A percentile compares a stretch with the other conserved stretches of the same genome.
Conservation (phyloP, 2,797 vertebrate species). For the Uromys caudimaculatus region DNA sequence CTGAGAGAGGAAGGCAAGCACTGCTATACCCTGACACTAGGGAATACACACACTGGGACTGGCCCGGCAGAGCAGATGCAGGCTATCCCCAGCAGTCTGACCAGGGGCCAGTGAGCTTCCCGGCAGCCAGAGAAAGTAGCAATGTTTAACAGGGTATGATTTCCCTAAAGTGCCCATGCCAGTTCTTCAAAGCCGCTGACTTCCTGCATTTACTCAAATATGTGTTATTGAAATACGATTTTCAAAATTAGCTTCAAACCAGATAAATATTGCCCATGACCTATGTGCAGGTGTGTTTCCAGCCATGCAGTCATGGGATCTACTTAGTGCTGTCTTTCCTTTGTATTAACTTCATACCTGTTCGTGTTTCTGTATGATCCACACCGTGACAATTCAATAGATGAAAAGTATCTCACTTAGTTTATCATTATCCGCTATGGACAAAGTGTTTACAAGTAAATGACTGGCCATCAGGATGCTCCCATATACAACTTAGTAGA, state of each 20-base stretch:
- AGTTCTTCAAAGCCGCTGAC: not conserved
- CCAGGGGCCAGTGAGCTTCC: not conserved
- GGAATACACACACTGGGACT: not conserved
- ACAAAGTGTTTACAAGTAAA: not conserved
- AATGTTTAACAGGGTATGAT: no score
- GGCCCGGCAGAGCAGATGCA: not conserved
- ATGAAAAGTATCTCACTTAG: not conserved
- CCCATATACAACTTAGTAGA: not conserved
- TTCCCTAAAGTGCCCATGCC: not conserved
- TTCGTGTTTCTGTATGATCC: not conserved
- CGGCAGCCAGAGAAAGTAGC: not conserved
- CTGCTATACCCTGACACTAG: not conserved
- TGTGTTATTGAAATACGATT: not conserved
- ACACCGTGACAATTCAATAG: not conserved
- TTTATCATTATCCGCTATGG: not conserved
- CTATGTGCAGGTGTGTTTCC: not conserved
- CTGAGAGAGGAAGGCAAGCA: not conserved
- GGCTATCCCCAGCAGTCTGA: rapidly evolving
- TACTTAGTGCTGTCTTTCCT: not conserved
- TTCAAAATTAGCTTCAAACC: not conserved
- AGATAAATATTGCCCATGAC: not conserved
- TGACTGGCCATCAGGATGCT: not conserved
- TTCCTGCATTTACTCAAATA: not conserved
- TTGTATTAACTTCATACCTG: not conserved
- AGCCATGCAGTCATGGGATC: not conserved